Percentiles rank a stretch among this genome's conserved stretches.
These are phyloP conservation scores for Gephyroberyx darwinii DNA, from an alignment of 2,797 vertebrate genomes.

Conservation along the genomic window DNA sequence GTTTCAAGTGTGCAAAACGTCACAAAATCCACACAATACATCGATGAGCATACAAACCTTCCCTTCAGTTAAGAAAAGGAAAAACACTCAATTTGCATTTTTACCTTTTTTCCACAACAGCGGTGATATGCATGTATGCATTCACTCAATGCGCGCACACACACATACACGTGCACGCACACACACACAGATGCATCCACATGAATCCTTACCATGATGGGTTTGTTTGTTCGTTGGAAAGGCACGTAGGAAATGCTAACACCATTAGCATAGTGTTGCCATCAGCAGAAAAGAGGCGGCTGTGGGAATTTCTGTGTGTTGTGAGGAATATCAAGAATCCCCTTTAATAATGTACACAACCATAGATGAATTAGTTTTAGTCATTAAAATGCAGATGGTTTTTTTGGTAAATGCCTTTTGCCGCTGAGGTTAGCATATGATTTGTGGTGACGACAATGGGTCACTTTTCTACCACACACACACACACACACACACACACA, in stretches of 20 bases:
- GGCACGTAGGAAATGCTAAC: slow-evolving; percentile 61
- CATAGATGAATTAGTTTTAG: slow-evolving; percentile 66
- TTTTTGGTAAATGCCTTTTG: slow-evolving; percentile 63
- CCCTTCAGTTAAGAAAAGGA: slow-evolving; percentile 10
- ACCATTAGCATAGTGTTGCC: slow-evolving; percentile 72
- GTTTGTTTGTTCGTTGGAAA: slow-evolving; percentile 55
- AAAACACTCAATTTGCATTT: neutral
- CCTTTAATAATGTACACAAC: slow-evolving; percentile 52
- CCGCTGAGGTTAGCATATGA: slow-evolving; percentile 51
- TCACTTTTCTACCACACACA: slow-evolving; percentile 23
- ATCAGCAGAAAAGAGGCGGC: slow-evolving; percentile 73
- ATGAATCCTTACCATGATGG: slow-evolving; percentile 42
- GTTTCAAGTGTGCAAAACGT: slow-evolving; percentile 31
- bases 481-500: slow-evolving; percentile 26
- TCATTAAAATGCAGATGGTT: slow-evolving; percentile 74
- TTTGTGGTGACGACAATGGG: slow-evolving; percentile 48
- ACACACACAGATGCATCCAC: slow-evolving; percentile 28
- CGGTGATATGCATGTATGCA: slow-evolving; percentile 35
- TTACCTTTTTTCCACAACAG: slow-evolving; percentile 1
- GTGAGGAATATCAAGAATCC: slow-evolving; percentile 58
- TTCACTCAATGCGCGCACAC: neutral
- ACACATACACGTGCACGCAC: slow-evolving; percentile 44
- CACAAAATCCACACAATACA: slow-evolving; percentile 30
- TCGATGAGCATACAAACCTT: slow-evolving; percentile 36
- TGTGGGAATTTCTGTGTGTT: slow-evolving; percentile 55